A percentile compares a stretch with the other conserved stretches of the same genome.
Evolutionary conservation across 2,113 vertebrate genomes (phyloP).

Genomic region (Entelurus aequoreus): DNA sequence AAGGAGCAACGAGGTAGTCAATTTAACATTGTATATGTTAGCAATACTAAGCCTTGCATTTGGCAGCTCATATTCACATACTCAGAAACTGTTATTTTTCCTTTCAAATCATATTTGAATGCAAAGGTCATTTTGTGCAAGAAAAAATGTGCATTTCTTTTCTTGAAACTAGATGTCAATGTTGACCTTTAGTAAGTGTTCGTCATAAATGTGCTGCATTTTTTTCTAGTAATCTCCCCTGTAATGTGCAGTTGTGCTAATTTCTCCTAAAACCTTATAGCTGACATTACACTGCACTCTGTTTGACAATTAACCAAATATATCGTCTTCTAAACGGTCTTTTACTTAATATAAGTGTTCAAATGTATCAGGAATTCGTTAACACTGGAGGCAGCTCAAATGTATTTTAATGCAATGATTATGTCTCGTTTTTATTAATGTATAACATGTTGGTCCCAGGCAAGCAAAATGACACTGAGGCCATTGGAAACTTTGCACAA

Average conservation of each 20-base stretch:
- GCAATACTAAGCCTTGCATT: conserved; percentile 21
- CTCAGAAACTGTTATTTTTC: conserved; percentile 5
- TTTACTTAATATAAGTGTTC: no score
- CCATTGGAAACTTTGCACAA: no score
- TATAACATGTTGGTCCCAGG: no score
- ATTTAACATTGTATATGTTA: conserved; percentile 12
- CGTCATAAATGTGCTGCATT: conserved; percentile 22
- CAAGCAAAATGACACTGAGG: no score
- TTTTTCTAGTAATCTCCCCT: conserved; percentile 27
- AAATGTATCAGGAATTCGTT: no score
- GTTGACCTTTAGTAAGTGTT: conserved; percentile 18
- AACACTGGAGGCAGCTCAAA: no score
- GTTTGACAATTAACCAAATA: neutral
- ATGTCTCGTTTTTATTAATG: no score
- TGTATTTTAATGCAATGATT: no score
- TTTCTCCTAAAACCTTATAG: conserved; percentile 44
- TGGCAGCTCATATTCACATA: conserved; percentile 28
- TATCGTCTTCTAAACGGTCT: no score
- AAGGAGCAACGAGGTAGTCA: conserved; percentile 23
- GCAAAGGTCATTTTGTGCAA: neutral
- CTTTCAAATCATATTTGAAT: no score
- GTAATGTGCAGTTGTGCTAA: conserved; percentile 33
- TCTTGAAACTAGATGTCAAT: conserved; percentile 12
- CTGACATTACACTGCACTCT: conserved; percentile 33
- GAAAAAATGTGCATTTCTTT: neutral